These are phyloP conservation scores for Eleginops maclovinus DNA, from an alignment of 2,113 vertebrate genomes.

Conservation along the genomic window DNA sequence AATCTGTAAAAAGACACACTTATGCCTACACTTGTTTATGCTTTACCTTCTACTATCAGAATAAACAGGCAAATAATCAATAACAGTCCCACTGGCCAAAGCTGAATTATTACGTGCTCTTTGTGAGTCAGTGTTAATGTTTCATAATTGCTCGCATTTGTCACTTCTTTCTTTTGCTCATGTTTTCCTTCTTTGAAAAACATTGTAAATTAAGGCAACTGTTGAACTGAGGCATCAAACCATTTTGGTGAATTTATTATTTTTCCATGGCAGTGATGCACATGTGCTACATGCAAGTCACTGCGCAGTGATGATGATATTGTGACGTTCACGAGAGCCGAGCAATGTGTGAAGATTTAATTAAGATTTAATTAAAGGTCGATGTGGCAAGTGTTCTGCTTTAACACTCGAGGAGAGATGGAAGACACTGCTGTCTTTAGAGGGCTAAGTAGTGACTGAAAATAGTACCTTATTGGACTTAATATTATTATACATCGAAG, in stretches of 20 bases:
- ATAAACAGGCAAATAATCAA: no score
- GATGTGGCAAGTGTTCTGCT: neutral
- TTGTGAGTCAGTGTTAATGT: neutral
- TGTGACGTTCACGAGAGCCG: neutral
- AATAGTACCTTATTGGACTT: neutral
- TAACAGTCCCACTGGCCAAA: neutral
- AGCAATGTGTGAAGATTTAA: neutral
- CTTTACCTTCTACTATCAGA: no score
- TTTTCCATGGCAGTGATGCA: neutral
- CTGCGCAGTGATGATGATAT: neutral
- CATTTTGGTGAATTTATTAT: neutral
- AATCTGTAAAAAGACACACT: neutral
- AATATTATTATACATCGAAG: neutral
- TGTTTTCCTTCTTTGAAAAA: neutral
- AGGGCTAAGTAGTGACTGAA: neutral
- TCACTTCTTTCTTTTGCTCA: neutral
- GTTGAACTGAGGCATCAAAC: neutral
- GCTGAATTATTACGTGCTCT: neutral
- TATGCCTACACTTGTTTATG: neutral
- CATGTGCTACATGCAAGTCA: neutral
- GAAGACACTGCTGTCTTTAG: neutral
- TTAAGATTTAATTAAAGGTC: slow-evolving; percentile 20
- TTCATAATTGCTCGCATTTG: neutral
- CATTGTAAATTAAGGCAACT: neutral
- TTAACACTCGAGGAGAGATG: neutral